Base-by-base conservation (phyloP, 2,888 invertebrate species). In the Dendrolimus pini region DNA sequence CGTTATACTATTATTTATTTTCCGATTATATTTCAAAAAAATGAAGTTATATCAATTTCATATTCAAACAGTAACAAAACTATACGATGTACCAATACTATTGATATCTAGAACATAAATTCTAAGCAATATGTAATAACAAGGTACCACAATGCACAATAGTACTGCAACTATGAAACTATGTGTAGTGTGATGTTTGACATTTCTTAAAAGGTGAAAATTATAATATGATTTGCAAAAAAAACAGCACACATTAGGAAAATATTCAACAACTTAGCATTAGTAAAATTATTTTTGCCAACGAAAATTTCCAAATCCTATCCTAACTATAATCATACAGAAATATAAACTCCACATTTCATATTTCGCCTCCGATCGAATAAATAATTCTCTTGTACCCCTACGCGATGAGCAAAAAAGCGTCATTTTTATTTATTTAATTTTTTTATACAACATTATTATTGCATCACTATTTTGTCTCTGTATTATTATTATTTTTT, bases 381-480 rank as follows among this genome's bases (percentile, higher is more conserved):
- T 47, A 47, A 47, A 47, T 47, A 47, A 47, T 47, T 47, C 9
- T 47, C 47, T 47, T 47, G 47, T 47, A 55, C 57, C 57, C 30
- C 12, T 47, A 47, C 47, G 47, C 47, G 47, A 47, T 58, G 60
- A 60, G 58, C 60, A 58, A 55, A 13, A 30, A 58, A 59, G 54
- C 58, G 60, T 80, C 76, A 70, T 65, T 71, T 63, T 57, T 65
- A 56, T 56, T 30, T 30, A 56, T 41, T n/a, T 57, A 54, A 53
- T 56, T 56, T 12, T 57, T 55, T 52, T 56, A 54, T 47, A 47
- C 47, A 47, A 47, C 47, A 47, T 47, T 47, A 61, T 73, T 68
- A 73, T 70, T 72, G 75, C 78, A 74, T 80, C 82, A 82, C 82
- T 82, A 80, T 77, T 67, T 59, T 72, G 74, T 77, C 75, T 72